Base-by-base conservation (phyloP, 2,888 invertebrate species). In the Anorthoa munda region DNA sequence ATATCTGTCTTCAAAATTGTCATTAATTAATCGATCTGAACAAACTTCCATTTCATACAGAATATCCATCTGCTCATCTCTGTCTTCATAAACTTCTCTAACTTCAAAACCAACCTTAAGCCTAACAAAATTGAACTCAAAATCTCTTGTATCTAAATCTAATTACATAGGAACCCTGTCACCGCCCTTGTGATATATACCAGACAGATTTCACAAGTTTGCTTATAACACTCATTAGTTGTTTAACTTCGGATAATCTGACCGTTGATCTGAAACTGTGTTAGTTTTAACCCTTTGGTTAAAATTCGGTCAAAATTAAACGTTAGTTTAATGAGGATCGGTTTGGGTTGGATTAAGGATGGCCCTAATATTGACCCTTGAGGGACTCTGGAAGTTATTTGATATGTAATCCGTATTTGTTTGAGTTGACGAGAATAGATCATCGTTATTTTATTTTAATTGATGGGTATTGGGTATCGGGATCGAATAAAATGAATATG, bases 221-320 rank as follows among this genome's bases (percentile, higher is more conserved):
- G 68, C 72, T 73, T 60, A 60, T 68, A 68, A 64, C 76, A 76
- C 78, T 85, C 76, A 85, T 83, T 80, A 83, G 64, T 74, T 77
- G 85, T 85, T 85, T 80, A 85, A 84, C 76, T 78, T 81, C 65
- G 67, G 59, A 77, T 85, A 75, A 86, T 79, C 81, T 78, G 73
- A 78, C 69, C 79, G 65, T 75, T 75, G 82, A 77, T 78, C 76
- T 73, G 70, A 77, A 81, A 78, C 66, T 72, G 74, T 83, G 75
- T 82, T 82, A 79, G 84, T 85, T 81, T 72, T 82, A 84, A 76
- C 86, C 72, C 76, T 79, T 58, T 23, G 68, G 75, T 81, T 76
- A 81, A 85, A 79, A 76, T 79, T 61, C 46, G 58, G 70, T 15
- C 58, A 63, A 82, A 79, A 79, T 81, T 77, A 68, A 66, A 79